These are phyloP conservation scores for Trichoplusia ni DNA, from an alignment of 1,140 invertebrate species.

Conservation along the genomic window DNA sequence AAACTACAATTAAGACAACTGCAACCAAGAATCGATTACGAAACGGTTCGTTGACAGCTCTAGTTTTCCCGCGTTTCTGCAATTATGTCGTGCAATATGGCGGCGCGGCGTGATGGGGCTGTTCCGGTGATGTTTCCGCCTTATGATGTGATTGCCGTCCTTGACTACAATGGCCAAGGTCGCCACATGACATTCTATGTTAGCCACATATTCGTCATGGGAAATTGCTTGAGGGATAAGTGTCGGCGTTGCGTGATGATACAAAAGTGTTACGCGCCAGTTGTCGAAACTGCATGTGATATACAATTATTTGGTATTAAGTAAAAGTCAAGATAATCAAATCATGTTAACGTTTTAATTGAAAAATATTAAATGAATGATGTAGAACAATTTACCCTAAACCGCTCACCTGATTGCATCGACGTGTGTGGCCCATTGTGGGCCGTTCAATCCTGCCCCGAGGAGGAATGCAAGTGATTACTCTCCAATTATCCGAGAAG, in stretches of 20 bases:
- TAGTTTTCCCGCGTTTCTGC: constrained; percentile 21
- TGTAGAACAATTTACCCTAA: no score
- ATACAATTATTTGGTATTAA: no score
- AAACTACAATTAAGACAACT: constrained; percentile 24
- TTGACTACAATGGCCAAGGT: constrained; percentile 42
- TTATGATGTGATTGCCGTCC: constrained; percentile 32
- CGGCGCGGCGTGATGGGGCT: constrained; percentile 37
- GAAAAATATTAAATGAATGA: no score
- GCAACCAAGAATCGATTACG: constrained; percentile 17
- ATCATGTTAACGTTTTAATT: no score
- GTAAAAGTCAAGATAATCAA: no score
- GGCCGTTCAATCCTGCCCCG: background rate
- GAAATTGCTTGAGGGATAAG: constrained; percentile 18
- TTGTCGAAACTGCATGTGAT: no score
- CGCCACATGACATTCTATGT: constrained; percentile 19
- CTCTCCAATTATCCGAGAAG: background rate
- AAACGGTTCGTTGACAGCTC: constrained; percentile 27
- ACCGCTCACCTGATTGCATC: no score
- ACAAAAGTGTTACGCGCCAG: no score
- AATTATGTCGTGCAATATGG: constrained; percentile 22
- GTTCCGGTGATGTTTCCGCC: constrained; percentile 39
- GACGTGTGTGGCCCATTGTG: no score
- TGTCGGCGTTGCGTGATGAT: background rate
- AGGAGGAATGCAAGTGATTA: background rate
- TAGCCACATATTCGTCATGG: constrained; percentile 7